Percentiles rank a stretch among this genome's conserved stretches.
Conservation (phyloP, 2,888 invertebrate genomes). For the Orthonychiurus folsomi region DNA sequence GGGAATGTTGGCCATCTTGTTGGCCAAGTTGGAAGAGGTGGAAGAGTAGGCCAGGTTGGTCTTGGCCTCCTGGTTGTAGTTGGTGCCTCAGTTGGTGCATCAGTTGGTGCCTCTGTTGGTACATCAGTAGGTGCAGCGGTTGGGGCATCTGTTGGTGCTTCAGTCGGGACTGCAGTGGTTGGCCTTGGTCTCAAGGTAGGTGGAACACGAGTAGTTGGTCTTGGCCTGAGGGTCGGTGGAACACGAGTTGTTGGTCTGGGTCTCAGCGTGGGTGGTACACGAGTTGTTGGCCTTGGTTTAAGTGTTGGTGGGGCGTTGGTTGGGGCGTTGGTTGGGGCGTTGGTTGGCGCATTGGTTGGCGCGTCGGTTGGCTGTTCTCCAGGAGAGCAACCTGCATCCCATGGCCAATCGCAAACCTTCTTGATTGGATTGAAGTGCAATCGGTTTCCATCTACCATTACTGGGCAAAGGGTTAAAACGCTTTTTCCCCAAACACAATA, state of each 20-base stretch:
- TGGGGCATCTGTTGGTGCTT: background rate
- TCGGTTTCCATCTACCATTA: no score
- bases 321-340: slow-evolving; percentile 6
- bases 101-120: slow-evolving; percentile 5
- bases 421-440: no score
- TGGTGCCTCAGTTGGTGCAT: slow-evolving; percentile 7
- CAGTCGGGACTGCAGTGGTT: background rate
- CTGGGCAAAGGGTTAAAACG: no score
- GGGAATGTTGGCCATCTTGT: background rate
- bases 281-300: background rate
- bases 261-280: background rate
- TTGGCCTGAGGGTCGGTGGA: no score
- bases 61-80: background rate
- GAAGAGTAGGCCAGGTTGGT: no score
- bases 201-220: no score
- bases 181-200: no score
- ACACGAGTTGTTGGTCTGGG: background rate
- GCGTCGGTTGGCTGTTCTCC: no score
- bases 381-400: no score
- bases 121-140: background rate
- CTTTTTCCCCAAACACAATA: no score
- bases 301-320: background rate
- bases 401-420: no score
- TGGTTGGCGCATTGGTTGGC: slow-evolving; percentile 1
- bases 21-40: no score